A percentile compares a stretch with the other conserved stretches of the same genome.
These are phyloP conservation scores for Tonatia bakeri DNA, from an alignment of 2,113 vertebrate genomes.

Conservation along the genomic window DNA sequence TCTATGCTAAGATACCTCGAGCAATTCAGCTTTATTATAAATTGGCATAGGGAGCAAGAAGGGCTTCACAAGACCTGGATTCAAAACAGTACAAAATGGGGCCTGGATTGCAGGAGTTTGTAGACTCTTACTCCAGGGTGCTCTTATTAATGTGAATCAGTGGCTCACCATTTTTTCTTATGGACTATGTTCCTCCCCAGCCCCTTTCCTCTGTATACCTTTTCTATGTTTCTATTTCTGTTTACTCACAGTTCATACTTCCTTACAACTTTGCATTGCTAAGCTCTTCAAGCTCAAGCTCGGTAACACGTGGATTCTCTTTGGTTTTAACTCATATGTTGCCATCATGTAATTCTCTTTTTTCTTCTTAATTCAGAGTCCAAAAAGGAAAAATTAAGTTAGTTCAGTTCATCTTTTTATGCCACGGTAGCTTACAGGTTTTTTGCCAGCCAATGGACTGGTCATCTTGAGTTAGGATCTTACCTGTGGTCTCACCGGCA, in stretches of 20 bases:
- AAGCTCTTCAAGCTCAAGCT: not conserved
- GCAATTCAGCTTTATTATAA: not conserved
- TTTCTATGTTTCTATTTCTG: not conserved
- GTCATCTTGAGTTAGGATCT: not conserved
- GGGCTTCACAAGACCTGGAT: not conserved
- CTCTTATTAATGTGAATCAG: not conserved
- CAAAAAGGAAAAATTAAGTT: not conserved
- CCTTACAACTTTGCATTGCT: not conserved
- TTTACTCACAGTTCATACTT: not conserved
- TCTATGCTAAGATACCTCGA: not conserved
- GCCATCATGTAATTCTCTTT: not conserved
- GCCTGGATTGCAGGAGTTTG: not conserved
- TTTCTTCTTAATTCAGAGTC: not conserved
- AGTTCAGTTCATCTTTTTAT: not conserved
- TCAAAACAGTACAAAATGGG: not conserved
- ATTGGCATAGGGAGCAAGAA: not conserved
- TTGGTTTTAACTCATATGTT: not conserved
- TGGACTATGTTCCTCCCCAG: not conserved
- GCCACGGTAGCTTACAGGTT: not conserved
- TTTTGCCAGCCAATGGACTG: not conserved
- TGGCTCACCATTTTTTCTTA: not conserved
- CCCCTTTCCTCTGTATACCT: not conserved
- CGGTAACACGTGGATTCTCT: not conserved
- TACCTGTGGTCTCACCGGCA: not conserved
- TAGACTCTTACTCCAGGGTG: not conserved